Evolutionary conservation across 2,888 invertebrate genomes (phyloP).

Genomic region (Mesorhabditis sp.): DNA sequence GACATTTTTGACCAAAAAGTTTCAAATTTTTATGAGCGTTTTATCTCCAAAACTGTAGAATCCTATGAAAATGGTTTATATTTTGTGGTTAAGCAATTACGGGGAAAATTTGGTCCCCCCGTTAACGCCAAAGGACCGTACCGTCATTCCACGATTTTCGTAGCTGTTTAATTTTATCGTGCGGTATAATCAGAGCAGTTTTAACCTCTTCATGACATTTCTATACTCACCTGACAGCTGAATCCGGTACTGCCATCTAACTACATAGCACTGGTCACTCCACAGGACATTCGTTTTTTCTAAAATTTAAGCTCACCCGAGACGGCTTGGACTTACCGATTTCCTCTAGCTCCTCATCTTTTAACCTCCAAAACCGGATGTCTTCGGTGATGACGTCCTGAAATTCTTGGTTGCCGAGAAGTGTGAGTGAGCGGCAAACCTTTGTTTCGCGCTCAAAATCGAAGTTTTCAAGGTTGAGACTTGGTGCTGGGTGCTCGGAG

Average conservation of each 20-base stretch:
- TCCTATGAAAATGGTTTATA: too few relatives aligned
- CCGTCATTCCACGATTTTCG: too few relatives aligned
- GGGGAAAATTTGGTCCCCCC: too few relatives aligned
- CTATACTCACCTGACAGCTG: slow-evolving; percentile 29
- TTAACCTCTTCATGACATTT: too few relatives aligned
- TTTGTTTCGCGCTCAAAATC: not conserved
- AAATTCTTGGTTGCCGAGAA: not conserved
- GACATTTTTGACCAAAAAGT: too few relatives aligned
- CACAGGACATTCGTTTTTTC: slow-evolving; percentile 26
- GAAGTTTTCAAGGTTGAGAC: not conserved
- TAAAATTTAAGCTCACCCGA: too few relatives aligned
- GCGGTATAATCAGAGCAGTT: too few relatives aligned
- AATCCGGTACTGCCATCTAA: slow-evolving; percentile 48
- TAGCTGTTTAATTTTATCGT: too few relatives aligned
- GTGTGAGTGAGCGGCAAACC: not conserved
- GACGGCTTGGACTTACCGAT: slow-evolving; percentile 11
- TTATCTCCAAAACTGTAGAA: too few relatives aligned
- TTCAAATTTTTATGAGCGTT: too few relatives aligned
- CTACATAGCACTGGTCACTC: slow-evolving; percentile 41
- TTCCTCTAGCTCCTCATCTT: slow-evolving; percentile 29
- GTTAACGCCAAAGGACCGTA: too few relatives aligned
- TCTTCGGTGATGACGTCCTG: slow-evolving; percentile 42
- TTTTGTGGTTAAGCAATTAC: too few relatives aligned
- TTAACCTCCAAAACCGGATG: slow-evolving; percentile 27
- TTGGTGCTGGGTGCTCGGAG: not conserved